Evolutionary conservation across 2,888 invertebrate genomes (phyloP), one percentile per base, ranked within the genome.

Genomic region (Xestia xanthographa): DNA sequence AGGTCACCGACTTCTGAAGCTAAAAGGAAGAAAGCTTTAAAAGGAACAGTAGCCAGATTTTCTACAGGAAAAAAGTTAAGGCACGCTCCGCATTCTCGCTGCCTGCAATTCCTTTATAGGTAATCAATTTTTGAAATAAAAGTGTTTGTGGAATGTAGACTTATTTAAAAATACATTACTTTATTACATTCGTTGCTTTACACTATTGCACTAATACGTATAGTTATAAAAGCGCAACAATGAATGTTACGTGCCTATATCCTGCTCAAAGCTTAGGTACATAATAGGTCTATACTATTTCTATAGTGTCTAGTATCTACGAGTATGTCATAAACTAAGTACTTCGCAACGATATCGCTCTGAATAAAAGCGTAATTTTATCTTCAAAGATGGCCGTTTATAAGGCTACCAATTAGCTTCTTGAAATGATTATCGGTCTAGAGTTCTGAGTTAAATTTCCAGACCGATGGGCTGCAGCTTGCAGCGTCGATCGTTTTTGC

Each of bases 101-200:
- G 11, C n/a, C n/a, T n/a, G n/a, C n/a, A n/a, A n/a, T n/a, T n/a
- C n/a, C n/a, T n/a, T n/a, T n/a, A n/a, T n/a, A 58, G 26, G 1
- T 58, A 26, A 29, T 29, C 4, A 22, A 8, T 41, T 58, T 43
- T 5, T 38, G 9, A 26, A 72, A 26, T 45, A 29, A 22, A 17
- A 38, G 2, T 38, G 22, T 41, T 43, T 12, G 6, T 56, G 48
- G 29, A 43, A 79, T 34, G 9, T 65, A 34, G 1, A 17, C 9
- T 50, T 60, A 66, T 53, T 78, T 78, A 60, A 65, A 65, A 79
- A 50, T 20, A 34, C 4, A 71, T 79, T 50, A 75, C n/a, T 26
- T 58, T 76, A 43, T 63, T 38, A 43, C 12, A 66, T 66, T 72
- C 0, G 12, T 62, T 66, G 50, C n/a, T 62, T 29, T 60, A 66